Base-by-base conservation (phyloP, 2,113 vertebrate species). In the Calidris pugnax region DNA sequence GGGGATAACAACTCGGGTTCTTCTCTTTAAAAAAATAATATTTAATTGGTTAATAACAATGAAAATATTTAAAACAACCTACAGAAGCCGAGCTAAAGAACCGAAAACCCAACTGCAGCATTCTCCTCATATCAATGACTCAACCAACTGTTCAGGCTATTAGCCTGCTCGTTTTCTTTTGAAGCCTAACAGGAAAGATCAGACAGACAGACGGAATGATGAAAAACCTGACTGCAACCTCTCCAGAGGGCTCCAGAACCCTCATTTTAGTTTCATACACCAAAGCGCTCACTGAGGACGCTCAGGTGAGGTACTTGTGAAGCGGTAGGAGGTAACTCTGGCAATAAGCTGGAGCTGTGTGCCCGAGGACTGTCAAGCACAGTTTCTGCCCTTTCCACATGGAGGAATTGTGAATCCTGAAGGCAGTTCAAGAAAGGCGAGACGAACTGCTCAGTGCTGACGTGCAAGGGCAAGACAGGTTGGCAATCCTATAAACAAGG, bases 331-430 rank as follows among this genome's bases (percentile, higher is more conserved):
- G 14, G 26, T 33, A 66, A 55, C 45, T 43, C 48, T 14, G 0
- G 1, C 67, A 62, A 26, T 8, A 67, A 77, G 35, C 32, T 0
- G 1, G 0, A 43, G 37, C 17, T 37, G n/a, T 30, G 23, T 6
- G 8, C 12, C 51, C 50, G 57, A 0, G 1, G 53, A 23, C 47
- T 35, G 33, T 13, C 18, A n/a, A 10, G 15, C 12, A 3, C 1
- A 8, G 47, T 15, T 78, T 77, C 27, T 47, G 86, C 76, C 59
- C 47, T 14, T 82, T 28, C 13, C 15, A 5, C 21, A 51, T 28
- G 8, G 9, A 18, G 4, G 26, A 89, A 76, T 23, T 9, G 5
- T 4, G 15, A 90, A 28, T 11, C 66, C 4, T 8, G 12, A 63
- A 87, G 26, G 33, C 3, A 79, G 35, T 28, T 91, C 43, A 45